phyloP scores from a whole-genome alignment of 2,888 invertebrate species.

The Eristalis pertinax region DNA sequence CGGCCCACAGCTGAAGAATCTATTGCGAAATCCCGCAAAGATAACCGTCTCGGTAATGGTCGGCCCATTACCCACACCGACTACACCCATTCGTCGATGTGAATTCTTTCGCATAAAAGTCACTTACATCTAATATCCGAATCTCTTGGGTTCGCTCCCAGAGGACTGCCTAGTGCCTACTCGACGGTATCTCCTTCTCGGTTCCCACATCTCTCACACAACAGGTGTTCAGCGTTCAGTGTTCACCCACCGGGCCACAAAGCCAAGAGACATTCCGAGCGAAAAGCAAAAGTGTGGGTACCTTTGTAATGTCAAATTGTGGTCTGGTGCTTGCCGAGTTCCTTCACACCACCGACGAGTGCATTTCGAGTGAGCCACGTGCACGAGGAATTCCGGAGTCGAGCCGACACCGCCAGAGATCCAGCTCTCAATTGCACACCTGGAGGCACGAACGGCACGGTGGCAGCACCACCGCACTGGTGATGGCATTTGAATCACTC shows the following conservation, averaged over 20 bases:
- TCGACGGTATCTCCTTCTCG: not conserved
- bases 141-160: conserved; percentile 7
- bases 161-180: not conserved
- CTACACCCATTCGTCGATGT: conserved; percentile 3
- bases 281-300: conserved; percentile 41
- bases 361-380: conserved; percentile 56
- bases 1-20: not conserved
- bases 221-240: conserved; percentile 63
- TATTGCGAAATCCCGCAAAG: not conserved
- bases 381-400: conserved; percentile 50
- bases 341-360: conserved; percentile 19
- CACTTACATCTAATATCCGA: conserved; percentile 2
- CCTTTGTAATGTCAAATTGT: conserved; percentile 53
- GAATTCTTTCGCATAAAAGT: conserved; percentile 1
- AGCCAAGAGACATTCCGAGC: not conserved
- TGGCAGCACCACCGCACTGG: conserved; percentile 14
- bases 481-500: conserved; percentile 50
- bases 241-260: conserved; percentile 5
- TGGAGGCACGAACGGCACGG: conserved; percentile 36
- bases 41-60: not conserved
- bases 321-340: not conserved
- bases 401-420: not conserved
- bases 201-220: not conserved
- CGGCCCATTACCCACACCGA: not conserved
- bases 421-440: conserved; percentile 27